Evolutionary conservation across 2,113 vertebrate genomes (phyloP), one percentile per base, ranked within the genome.

Genomic region (Colossoma macropomum): DNA sequence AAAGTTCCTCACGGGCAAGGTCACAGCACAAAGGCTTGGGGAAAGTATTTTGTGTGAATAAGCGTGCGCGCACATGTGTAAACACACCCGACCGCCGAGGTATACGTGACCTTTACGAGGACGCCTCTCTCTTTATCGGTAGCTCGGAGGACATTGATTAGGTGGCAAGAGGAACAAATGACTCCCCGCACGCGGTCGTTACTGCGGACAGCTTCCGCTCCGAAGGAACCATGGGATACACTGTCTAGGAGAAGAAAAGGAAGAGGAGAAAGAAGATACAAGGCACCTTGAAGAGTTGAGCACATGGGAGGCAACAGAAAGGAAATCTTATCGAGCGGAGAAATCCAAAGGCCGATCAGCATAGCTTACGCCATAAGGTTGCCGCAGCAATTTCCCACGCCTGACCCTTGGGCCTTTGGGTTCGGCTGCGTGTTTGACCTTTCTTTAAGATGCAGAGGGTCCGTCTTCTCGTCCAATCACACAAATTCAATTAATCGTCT

Each of bases 161-260:
- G 84, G 81, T 92, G 90, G 89, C 85, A 89, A 87, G 90, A 87
- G 82, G 88, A 91, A 93, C 88, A 94, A 94, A 93, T 91, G 78
- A 88, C 90, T 89, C 86, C 75, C 86, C 83, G 73, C 83, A 84
- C 87, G 76, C 30, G 48, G 84, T 84, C 85, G 34, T 86, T 83
- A 90, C 76, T 77, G 72, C 82, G 91, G 91, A 91, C 87, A 87
- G 54, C 65, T 63, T n/a, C 79, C 66, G 74, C 77, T 28, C 54
- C 73, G 48, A 81, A 76, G 68, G 21, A 79, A 70, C 73, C 23
- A 5, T 30, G 63, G 45, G 73, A 71, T 72, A 32, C 32, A 19
- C 23, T 5, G 62, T 62, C 54, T 80, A 60, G 63, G 63, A 79
- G 68, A 65, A 28, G 71, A 73, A 75, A 19, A 70, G 75, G 59